Evolutionary conservation across 2,888 invertebrate species (phyloP).

Genomic region (Hypolimnas misippus): DNA sequence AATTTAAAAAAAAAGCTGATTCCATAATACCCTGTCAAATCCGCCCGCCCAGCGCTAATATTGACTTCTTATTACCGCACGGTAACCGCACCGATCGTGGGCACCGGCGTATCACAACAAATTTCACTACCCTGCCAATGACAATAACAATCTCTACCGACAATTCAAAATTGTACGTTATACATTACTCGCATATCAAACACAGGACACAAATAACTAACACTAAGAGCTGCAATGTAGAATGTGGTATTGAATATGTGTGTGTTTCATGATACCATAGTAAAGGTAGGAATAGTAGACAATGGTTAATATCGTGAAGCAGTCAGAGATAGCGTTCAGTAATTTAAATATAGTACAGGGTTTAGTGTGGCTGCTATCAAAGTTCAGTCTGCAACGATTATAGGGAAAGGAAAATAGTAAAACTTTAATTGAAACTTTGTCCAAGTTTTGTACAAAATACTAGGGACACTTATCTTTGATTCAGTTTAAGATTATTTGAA

Average conservation of each 20-base stretch:
- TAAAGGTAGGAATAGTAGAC: conserved; percentile 29
- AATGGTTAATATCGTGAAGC: conserved; percentile 42
- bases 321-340: conserved; percentile 51
- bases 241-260: conserved; percentile 32
- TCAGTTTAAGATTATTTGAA: not conserved
- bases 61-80: conserved; percentile 62
- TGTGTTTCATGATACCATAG: conserved; percentile 31
- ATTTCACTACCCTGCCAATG: conserved; percentile 24
- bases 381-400: conserved; percentile 42
- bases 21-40: conserved; percentile 55
- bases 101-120: conserved; percentile 38
- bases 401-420: conserved; percentile 20
- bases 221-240: conserved; percentile 29
- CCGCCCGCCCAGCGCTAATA: conserved; percentile 71
- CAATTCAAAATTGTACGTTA: not conserved
- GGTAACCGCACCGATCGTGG: conserved; percentile 49
- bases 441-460: not conserved
- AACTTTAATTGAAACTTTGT: conserved; percentile 24
- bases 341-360: conserved; percentile 52
- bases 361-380: conserved; percentile 49
- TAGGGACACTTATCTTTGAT: not conserved
- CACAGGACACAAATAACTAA: too few species aligned
- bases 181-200: conserved; percentile 18
- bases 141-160: not conserved
- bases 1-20: conserved; percentile 34